Conservation (phyloP, 2,113 vertebrate genomes). For the Hippotragus niger region DNA sequence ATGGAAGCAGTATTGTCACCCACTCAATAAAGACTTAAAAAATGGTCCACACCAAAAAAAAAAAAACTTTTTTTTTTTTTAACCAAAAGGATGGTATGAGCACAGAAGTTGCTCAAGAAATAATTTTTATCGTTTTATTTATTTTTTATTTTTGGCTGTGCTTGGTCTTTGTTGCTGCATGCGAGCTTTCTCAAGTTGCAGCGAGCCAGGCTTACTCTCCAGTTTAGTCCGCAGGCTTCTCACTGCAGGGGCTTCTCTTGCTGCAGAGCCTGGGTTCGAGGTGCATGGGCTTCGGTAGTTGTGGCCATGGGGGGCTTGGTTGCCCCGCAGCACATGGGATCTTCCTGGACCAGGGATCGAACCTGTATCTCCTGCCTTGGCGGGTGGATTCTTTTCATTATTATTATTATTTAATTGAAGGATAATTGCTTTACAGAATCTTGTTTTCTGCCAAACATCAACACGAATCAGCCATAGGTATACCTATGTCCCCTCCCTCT, state of each 20-base stretch:
- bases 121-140: not conserved
- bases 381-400: accelerated
- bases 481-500: not conserved
- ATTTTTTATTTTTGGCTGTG: not conserved
- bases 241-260: not conserved
- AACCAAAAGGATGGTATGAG: not conserved
- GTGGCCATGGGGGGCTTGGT: not conserved
- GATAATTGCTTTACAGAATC: not conserved
- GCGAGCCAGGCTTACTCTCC: not conserved
- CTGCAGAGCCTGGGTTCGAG: not conserved
- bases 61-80: not conserved
- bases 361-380: not conserved
- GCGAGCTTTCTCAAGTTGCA: not conserved
- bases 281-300: not conserved
- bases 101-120: not conserved
- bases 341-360: not conserved
- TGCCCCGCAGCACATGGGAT: not conserved
- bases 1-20: not conserved
- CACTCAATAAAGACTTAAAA: not conserved
- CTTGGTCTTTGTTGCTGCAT: not conserved
- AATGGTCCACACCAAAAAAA: not conserved
- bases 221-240: accelerated
- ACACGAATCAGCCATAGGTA: not conserved
- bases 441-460: not conserved
- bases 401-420: not conserved